phyloP scores from a whole-genome alignment of 2,113 vertebrate species.

The Sylvia atricapilla region DNA sequence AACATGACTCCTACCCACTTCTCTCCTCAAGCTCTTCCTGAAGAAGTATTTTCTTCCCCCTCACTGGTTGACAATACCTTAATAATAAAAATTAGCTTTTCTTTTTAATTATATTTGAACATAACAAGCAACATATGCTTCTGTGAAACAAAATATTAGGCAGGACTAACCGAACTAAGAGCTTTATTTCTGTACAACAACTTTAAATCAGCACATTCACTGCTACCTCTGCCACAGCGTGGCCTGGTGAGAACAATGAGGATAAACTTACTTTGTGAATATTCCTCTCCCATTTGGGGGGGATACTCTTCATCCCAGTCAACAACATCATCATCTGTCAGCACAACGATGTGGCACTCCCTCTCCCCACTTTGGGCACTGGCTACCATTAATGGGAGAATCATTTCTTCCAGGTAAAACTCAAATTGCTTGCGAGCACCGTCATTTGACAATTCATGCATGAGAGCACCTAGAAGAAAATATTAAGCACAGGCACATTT shows the following conservation, averaged over 20 bases:
- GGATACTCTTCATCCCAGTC: conserved; percentile 99
- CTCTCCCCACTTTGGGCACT: conserved; percentile 96
- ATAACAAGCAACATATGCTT: not conserved
- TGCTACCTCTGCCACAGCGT: accelerated
- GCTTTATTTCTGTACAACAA: not conserved
- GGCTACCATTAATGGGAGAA: conserved; percentile 94
- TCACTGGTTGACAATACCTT: not conserved
- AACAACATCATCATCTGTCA: conserved; percentile 97
- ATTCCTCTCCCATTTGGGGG: conserved; percentile 98
- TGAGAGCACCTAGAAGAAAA: conserved; percentile 87
- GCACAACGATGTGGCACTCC: conserved; percentile 97
- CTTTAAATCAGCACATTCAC: not conserved
- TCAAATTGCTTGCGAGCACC: conserved; percentile 96
- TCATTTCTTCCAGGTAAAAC: conserved; percentile 98
- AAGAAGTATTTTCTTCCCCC: not conserved
- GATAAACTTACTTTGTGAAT: conserved; percentile 92
- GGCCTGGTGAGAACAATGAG: not conserved
- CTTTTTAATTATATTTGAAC: not conserved
- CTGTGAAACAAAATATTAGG: not conserved
- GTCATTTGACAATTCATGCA: conserved; percentile 98
- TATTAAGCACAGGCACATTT: not conserved
- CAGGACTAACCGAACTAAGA: not conserved
- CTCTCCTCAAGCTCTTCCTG: not conserved
- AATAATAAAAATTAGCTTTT: not conserved
- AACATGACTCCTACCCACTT: not conserved